Conservation (phyloP, 2,113 vertebrate species). For the Thalassarche chlororhynchos region DNA sequence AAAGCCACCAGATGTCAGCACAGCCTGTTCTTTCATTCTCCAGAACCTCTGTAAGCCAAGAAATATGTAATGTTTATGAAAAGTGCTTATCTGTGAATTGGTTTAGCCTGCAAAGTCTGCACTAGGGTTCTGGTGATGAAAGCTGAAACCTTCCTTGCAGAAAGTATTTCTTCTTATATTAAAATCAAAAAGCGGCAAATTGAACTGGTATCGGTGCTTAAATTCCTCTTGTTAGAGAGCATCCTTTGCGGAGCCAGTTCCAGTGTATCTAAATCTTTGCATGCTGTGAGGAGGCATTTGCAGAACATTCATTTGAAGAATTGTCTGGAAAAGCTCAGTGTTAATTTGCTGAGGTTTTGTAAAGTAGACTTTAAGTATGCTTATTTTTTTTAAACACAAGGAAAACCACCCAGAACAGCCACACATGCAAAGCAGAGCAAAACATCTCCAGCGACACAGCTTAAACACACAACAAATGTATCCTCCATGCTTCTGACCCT, state of each 20-base stretch:
- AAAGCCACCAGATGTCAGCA: slow-evolving; percentile 78
- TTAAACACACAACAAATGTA: neutral
- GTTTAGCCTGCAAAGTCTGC: neutral
- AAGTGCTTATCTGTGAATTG: neutral
- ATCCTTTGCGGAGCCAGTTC: neutral
- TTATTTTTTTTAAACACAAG: neutral
- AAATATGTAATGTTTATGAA: neutral
- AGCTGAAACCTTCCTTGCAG: neutral
- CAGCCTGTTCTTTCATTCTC: slow-evolving; percentile 53
- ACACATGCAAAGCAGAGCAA: neutral
- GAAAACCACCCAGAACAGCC: neutral
- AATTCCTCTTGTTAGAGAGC: slow-evolving; percentile 33
- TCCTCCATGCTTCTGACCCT: neutral
- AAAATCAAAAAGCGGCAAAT: slow-evolving; percentile 40
- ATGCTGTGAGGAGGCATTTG: neutral
- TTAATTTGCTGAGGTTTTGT: slow-evolving; percentile 44
- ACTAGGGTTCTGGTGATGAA: neutral
- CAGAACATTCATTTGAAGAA: slow-evolving; percentile 40
- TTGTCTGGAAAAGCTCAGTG: slow-evolving; percentile 47
- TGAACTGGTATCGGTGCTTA: slow-evolving; percentile 23
- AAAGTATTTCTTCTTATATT: slow-evolving; percentile 2
- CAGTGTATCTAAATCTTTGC: slow-evolving; percentile 21
- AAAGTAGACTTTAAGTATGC: neutral
- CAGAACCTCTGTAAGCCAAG: neutral
- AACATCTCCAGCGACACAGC: neutral